Evolutionary conservation across 2,113 vertebrate species (phyloP).

Genomic region (Chrysemys picta): DNA sequence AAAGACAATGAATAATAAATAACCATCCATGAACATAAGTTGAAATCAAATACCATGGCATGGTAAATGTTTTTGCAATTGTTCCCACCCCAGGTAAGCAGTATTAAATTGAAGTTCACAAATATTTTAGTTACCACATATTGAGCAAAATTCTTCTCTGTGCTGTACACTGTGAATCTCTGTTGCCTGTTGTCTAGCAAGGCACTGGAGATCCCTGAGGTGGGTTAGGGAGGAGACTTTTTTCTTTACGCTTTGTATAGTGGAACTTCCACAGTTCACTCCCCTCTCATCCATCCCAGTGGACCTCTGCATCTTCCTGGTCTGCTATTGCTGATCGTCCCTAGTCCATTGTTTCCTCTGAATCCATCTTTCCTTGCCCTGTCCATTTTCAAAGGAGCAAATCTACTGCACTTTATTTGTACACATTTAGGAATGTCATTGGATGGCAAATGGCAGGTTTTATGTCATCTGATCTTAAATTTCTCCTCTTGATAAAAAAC

Average conservation of each 20-base stretch:
- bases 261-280: not conserved
- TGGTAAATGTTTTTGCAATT: not conserved
- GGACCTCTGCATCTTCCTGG: not conserved
- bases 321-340: not conserved
- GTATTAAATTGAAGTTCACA: constrained; percentile 14
- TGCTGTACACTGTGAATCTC: not conserved
- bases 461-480: not conserved
- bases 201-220: not conserved
- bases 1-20: constrained; percentile 42
- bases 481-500: not conserved
- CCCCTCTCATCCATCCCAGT: accelerated
- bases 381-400: accelerated
- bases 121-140: not conserved
- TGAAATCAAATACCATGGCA: constrained; percentile 6
- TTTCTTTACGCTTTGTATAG: not conserved
- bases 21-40: constrained; percentile 9
- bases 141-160: not conserved
- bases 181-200: not conserved
- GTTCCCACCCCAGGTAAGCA: constrained; percentile 32
- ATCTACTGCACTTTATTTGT: not conserved
- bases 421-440: not conserved
- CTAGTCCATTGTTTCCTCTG: not conserved
- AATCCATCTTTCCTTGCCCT: not conserved
- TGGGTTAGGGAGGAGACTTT: not conserved
- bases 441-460: not conserved